Evolutionary conservation across 1,140 invertebrate species (phyloP).

Genomic region (Ooceraea biroi): DNA sequence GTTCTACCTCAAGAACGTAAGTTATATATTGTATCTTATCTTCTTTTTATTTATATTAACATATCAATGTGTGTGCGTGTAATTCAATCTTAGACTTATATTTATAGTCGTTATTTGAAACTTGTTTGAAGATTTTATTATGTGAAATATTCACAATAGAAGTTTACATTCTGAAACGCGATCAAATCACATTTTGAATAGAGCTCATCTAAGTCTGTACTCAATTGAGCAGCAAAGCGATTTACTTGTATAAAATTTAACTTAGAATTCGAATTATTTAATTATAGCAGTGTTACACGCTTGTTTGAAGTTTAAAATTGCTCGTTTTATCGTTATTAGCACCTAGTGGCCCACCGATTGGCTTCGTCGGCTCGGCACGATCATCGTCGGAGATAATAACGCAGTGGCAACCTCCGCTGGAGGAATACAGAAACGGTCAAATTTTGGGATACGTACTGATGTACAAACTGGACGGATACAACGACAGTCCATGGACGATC

Average conservation of each 20-base stretch:
- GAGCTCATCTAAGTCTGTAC: too few species aligned
- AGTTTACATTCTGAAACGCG: too few species aligned
- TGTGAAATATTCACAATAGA: too few species aligned
- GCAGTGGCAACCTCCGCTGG: constrained; percentile 97
- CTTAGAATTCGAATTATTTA: not conserved
- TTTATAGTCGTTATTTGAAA: too few species aligned
- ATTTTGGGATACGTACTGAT: constrained; percentile 97
- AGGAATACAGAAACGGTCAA: constrained; percentile 97
- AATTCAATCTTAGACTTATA: too few species aligned
- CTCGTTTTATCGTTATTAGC: constrained; percentile 86
- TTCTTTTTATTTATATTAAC: too few species aligned
- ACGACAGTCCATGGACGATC: constrained; percentile 94
- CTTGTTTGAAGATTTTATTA: too few species aligned
- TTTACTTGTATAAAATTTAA: too few species aligned
- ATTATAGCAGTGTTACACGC: not conserved
- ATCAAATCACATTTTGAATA: too few species aligned
- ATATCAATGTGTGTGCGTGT: too few species aligned
- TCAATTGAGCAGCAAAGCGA: too few species aligned
- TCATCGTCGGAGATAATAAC: constrained; percentile 98
- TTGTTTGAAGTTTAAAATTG: constrained; percentile 12
- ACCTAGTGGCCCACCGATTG: constrained; percentile 95
- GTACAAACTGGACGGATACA: constrained; percentile 96
- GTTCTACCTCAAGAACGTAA: constrained; percentile 97
- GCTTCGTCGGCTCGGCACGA: constrained; percentile 96
- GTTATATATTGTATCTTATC: constrained; percentile 75